phyloP scores from a whole-genome alignment of 2,888 invertebrate species.

The Brachypalpus laphriformis region DNA sequence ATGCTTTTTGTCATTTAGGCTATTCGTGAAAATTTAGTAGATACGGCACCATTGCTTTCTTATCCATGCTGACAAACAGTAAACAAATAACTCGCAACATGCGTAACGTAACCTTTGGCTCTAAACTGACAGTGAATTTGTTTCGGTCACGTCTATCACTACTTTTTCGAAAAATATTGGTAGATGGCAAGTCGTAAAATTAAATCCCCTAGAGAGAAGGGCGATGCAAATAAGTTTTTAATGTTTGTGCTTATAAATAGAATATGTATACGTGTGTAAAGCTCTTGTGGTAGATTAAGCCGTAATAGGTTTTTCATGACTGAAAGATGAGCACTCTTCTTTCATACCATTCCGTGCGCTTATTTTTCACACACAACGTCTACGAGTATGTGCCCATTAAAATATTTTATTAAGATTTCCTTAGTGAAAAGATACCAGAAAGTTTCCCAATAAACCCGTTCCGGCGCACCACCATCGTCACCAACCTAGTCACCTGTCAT shows the following conservation, averaged over 20 bases:
- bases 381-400: conserved; percentile 35
- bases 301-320: conserved; percentile 50
- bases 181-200: not conserved
- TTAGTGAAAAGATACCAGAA: conserved; percentile 44
- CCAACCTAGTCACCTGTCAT: conserved; percentile 69
- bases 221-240: conserved; percentile 34
- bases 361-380: conserved; percentile 16
- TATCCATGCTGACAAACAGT: no score
- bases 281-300: conserved; percentile 33
- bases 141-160: conserved; percentile 28
- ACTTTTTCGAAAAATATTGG: not conserved
- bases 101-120: not conserved
- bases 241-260: not conserved
- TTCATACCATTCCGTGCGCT: conserved; percentile 30
- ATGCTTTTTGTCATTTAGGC: no score
- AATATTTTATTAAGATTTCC: conserved; percentile 67
- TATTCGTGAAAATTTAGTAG: no score
- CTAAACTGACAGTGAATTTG: not conserved
- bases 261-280: not conserved
- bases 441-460: conserved; percentile 41
- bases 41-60: no score
- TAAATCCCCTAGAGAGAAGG: conserved; percentile 1
- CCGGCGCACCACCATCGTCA: not conserved
- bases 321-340: conserved; percentile 40
- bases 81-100: no score